These are phyloP conservation scores for Chrysochloris asiatica DNA, from an alignment of 2,113 vertebrate species.

Conservation along the genomic window DNA sequence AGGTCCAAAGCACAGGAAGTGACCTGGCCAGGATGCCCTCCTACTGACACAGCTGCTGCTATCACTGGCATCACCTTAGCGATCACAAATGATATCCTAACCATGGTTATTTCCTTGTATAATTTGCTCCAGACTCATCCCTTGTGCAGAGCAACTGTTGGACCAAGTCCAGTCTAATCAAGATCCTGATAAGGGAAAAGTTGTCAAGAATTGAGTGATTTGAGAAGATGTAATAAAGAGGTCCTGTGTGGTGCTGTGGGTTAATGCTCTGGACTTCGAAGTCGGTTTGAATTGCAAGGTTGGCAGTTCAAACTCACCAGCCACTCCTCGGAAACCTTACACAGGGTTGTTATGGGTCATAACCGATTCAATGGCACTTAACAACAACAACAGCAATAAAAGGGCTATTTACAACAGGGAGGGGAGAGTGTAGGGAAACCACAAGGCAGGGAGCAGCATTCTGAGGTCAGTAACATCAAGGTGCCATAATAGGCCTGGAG, in stretches of 20 bases:
- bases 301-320: too few relatives aligned
- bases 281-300: too few relatives aligned
- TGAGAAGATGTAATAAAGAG: background rate
- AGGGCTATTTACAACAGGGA: background rate
- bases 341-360: too few relatives aligned
- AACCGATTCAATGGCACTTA: too few relatives aligned
- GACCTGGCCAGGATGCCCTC: background rate
- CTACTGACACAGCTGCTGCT: background rate
- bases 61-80: background rate
- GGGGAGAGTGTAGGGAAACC: background rate
- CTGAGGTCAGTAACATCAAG: background rate
- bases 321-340: too few relatives aligned
- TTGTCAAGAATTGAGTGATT: background rate
- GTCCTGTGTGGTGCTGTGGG: too few relatives aligned
- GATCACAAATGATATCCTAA: background rate
- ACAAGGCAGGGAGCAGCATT: background rate
- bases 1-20: background rate
- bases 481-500: background rate
- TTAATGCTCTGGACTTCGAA: too few relatives aligned
- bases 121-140: background rate
- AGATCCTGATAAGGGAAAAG: background rate
- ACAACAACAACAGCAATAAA: too few relatives aligned
- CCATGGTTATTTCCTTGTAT: background rate
- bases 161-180: background rate
- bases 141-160: background rate